Conservation (phyloP, 1,140 invertebrate species). For the Wasmannia auropunctata region DNA sequence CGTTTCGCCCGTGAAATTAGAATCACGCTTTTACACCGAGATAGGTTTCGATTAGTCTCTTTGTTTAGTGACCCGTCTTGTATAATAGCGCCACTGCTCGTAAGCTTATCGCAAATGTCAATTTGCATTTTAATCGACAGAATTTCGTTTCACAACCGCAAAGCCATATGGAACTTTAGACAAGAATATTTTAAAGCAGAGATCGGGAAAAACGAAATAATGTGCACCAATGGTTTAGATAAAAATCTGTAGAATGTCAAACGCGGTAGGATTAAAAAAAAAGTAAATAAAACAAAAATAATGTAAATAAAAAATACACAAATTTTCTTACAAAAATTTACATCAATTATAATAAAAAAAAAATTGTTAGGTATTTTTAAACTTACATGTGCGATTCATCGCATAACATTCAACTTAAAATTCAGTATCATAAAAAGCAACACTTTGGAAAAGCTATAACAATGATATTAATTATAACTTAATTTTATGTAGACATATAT, state of each 20-base stretch:
- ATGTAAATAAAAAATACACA: neutral
- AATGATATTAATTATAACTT: neutral
- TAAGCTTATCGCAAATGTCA: neutral
- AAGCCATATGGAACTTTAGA: neutral
- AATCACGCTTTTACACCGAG: conserved; percentile 50
- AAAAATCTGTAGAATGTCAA: neutral
- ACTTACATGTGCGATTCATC: neutral
- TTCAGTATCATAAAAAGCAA: neutral
- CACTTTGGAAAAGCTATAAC: neutral
- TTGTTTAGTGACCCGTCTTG: conserved; percentile 64
- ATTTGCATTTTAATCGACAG: conserved; percentile 46
- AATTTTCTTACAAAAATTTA: neutral
- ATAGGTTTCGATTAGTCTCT: conserved; percentile 66
- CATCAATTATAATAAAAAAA: neutral
- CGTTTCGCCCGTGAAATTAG: conserved; percentile 63
- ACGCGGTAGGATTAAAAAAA: neutral
- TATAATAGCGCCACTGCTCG: conserved; percentile 48
- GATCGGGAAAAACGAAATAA: neutral
- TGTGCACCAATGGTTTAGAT: neutral
- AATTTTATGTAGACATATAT: neutral
- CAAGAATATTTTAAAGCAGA: neutral
- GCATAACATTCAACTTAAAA: neutral
- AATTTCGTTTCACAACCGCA: conserved; percentile 13
- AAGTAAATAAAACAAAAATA: neutral
- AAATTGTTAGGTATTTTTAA: neutral